Evolutionary conservation across 2,888 invertebrate species (phyloP), one percentile per base, ranked within the genome.

Genomic region (Pyrrhia umbra): DNA sequence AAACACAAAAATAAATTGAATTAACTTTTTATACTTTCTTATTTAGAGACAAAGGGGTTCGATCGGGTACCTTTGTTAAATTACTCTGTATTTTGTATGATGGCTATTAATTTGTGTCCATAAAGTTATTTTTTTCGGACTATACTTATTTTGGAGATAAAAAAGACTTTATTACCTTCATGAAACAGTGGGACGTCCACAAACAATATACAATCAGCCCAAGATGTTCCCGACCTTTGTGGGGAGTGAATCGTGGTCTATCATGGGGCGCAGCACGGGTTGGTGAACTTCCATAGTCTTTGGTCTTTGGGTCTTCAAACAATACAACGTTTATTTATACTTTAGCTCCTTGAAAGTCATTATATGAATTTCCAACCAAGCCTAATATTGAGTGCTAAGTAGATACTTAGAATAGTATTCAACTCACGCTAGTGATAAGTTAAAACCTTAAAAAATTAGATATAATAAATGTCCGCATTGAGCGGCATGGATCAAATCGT

Each of bases 401-500:
- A 21, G 13, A 23, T 20, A 18, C 34, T 9, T 27, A 21, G 4
- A 20, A 2, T 10, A 27, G 21, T 69, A 21, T 61, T 51, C 37
- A 30, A 25, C 9, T 45, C 23, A 45, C 55, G 27, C 56, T 18
- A n/a, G n/a, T n/a, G n/a, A n/a, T 2, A 40, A 25, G 23, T 16
- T n/a, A 18, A 16, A 4, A 8, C 23, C 16, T 25, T 21, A 46
- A 10, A 8, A 37, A 34, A 6, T 15, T 13, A 16, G 15, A 37
- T n/a, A 15, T 37, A 9, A 21, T 46, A 47, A 47, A 9, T 40
- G 45, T n/a, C 23, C 13, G 9, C 34, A 42, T 47, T 27, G 9
- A 42, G 20, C 27, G 34, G 13, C n/a, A 61, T 42, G 69, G 25
- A 18, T 37, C 10, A 62, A 47, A 20, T 18, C 16, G 60, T 60